phyloP scores from a whole-genome alignment of 2,888 invertebrate genomes.

The Caenorhabditis imperialis region DNA sequence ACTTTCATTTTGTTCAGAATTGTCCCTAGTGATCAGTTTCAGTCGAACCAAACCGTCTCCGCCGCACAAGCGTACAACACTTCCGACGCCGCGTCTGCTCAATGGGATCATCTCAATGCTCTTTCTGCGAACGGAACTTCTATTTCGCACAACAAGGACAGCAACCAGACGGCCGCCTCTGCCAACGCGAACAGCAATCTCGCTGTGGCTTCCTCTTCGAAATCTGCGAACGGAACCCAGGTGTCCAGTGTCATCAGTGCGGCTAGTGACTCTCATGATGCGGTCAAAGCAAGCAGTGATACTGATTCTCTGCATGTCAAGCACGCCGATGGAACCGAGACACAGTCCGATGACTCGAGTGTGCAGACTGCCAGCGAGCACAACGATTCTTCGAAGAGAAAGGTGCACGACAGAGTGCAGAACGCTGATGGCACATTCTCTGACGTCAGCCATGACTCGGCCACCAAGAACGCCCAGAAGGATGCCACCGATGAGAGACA shows the following conservation, averaged over 20 bases:
- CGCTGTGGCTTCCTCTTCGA: slow-evolving; percentile 1
- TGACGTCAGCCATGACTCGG: slow-evolving; percentile 17
- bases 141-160: slow-evolving; percentile 16
- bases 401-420: not conserved
- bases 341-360: slow-evolving; percentile 17
- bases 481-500: slow-evolving; percentile 33
- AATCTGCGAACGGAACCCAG: slow-evolving; percentile 21
- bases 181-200: slow-evolving; percentile 9
- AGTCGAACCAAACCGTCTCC: slow-evolving; percentile 24
- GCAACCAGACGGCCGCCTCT: slow-evolving; percentile 25
- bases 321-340: slow-evolving; percentile 20
- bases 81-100: slow-evolving; percentile 36
- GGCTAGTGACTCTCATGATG: slow-evolving; percentile 16
- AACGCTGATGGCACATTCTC: slow-evolving; percentile 27
- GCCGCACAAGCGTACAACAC: slow-evolving; percentile 24
- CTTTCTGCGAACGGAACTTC: slow-evolving; percentile 24
- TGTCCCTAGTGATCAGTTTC: no score
- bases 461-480: slow-evolving; percentile 22
- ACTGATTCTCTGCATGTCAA: not conserved
- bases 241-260: not conserved
- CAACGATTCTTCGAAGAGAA: slow-evolving; percentile 16
- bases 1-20: not conserved
- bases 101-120: slow-evolving; percentile 23
- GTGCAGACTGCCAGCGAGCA: slow-evolving; percentile 34
- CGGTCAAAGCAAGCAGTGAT: slow-evolving; percentile 22